Evolutionary conservation across 2,888 invertebrate species (phyloP).

Genomic region (Harpalus rufipes): DNA sequence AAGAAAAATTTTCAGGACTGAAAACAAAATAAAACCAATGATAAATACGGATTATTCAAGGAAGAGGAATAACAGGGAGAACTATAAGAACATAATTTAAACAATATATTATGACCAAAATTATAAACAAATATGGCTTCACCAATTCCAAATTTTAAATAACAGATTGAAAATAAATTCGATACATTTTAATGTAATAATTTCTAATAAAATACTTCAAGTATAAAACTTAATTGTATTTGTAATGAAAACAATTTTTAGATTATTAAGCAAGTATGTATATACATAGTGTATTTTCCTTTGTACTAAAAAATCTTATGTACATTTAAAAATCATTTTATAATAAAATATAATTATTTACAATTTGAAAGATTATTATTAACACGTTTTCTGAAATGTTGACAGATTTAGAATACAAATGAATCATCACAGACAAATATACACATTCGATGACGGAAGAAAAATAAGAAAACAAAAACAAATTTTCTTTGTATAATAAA

Average conservation of each 20-base stretch:
- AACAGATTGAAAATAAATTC: constrained; percentile 50
- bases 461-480: neutral
- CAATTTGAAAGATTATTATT: constrained; percentile 38
- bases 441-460: neutral
- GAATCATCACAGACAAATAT: constrained; percentile 18
- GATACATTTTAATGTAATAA: constrained; percentile 17
- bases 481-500: neutral
- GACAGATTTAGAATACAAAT: constrained; percentile 27
- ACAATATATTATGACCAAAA: constrained; percentile 46
- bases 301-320: constrained; percentile 47
- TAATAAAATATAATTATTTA: constrained; percentile 55
- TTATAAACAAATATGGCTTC: constrained; percentile 30
- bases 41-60: neutral
- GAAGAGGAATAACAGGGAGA: neutral
- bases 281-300: constrained; percentile 46
- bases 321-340: constrained; percentile 44
- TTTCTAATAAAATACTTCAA: constrained; percentile 22
- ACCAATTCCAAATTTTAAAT: constrained; percentile 46
- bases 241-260: constrained; percentile 26
- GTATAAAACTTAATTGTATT: constrained; percentile 19
- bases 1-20: neutral
- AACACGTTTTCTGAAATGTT: constrained; percentile 43
- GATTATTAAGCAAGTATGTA: constrained; percentile 21
- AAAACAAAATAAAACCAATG: constrained; percentile 7
- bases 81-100: constrained; percentile 29